These are phyloP conservation scores for Formica exsecta DNA, from an alignment of 1,140 invertebrate species.

Conservation along the genomic window DNA sequence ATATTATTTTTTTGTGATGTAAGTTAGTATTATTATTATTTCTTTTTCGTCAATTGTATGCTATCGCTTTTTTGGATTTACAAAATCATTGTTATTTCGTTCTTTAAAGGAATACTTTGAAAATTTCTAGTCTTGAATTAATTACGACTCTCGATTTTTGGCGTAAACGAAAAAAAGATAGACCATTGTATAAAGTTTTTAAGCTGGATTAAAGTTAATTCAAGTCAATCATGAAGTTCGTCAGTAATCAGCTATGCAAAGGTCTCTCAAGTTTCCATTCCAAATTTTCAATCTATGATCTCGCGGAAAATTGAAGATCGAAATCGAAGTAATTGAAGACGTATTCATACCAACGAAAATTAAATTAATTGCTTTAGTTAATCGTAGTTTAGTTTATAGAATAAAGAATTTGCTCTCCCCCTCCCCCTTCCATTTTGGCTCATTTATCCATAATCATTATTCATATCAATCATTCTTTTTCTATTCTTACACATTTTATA, in stretches of 20 bases:
- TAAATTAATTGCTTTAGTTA: conserved; percentile 27
- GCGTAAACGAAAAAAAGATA: neutral
- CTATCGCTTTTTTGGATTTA: neutral
- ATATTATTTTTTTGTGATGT: neutral
- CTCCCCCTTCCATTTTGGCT: too few relatives aligned
- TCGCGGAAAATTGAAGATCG: neutral
- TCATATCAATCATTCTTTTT: too few relatives aligned
- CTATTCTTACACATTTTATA: too few relatives aligned
- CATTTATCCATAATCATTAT: too few relatives aligned
- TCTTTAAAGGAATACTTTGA: conserved; percentile 5
- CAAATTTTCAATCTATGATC: conserved; percentile 18
- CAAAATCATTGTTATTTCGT: neutral
- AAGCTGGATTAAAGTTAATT: conserved; percentile 55
- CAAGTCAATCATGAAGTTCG: conserved; percentile 42
- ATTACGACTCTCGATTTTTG: conserved; percentile 20
- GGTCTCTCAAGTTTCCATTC: neutral
- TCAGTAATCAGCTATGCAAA: conserved; percentile 44
- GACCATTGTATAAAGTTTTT: conserved; percentile 43
- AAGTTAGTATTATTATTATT: neutral
- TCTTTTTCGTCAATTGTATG: neutral
- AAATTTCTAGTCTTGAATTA: conserved; percentile 12
- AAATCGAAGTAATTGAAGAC: conserved; percentile 12
- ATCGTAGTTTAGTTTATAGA: neutral
- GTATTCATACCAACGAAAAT: neutral
- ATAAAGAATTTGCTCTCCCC: neutral